phyloP scores from a whole-genome alignment of 2,113 vertebrate genomes.

The Garra rufa region DNA sequence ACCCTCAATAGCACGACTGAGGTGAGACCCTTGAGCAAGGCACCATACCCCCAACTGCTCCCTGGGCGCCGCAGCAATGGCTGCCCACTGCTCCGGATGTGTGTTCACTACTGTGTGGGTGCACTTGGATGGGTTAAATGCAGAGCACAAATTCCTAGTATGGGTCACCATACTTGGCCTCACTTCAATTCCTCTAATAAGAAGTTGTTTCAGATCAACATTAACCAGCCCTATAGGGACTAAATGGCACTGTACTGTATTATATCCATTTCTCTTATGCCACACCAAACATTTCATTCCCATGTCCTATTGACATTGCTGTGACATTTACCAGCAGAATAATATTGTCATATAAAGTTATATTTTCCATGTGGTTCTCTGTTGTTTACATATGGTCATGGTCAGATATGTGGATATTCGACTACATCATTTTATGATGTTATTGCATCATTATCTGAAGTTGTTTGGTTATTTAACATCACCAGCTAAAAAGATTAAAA shows the following conservation, averaged over 20 bases:
- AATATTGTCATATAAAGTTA: not conserved
- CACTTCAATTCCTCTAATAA: no score
- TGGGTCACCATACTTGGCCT: no score
- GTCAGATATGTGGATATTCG: not conserved
- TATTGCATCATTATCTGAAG: not conserved
- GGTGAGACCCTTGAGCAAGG: no score
- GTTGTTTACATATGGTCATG: not conserved
- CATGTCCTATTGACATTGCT: not conserved
- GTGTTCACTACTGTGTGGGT: no score
- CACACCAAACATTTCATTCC: not conserved
- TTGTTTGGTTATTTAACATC: slow-evolving; percentile 1
- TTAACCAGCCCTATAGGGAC: not conserved
- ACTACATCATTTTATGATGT: not conserved
- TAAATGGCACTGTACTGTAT: not conserved
- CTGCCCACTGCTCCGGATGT: no score
- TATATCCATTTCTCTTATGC: slow-evolving; percentile 9
- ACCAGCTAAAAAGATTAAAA: not conserved
- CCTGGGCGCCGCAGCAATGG: no score
- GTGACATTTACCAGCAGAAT: slow-evolving; percentile 10
- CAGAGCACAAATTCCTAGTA: no score
- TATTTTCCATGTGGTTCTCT: not conserved
- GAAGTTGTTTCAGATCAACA: not conserved
- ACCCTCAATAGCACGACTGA: no score
- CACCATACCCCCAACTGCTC: no score
- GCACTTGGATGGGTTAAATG: no score